phyloP scores from a whole-genome alignment of 2,888 invertebrate genomes.

The Ochropleura plecta region DNA sequence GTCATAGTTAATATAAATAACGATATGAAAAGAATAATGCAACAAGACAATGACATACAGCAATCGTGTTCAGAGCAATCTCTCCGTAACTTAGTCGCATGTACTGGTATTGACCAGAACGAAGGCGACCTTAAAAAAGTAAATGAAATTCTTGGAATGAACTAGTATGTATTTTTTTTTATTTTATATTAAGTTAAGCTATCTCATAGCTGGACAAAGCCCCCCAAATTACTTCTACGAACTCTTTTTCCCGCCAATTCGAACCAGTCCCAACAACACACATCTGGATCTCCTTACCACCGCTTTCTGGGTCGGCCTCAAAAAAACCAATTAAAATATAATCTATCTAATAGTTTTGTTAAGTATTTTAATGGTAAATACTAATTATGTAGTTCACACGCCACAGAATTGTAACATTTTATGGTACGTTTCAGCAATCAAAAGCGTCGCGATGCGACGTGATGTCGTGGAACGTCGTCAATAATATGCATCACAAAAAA shows the following conservation, averaged over 20 bases:
- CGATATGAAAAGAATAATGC: not conserved
- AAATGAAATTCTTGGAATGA: not conserved
- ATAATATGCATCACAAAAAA: not conserved
- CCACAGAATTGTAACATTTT: not conserved
- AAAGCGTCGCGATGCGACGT: not conserved
- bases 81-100: not conserved
- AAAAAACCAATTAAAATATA: not conserved
- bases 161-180: not conserved
- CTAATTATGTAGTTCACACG: not conserved
- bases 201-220: too few species aligned
- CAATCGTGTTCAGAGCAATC: not conserved
- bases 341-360: not conserved
- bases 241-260: too few species aligned
- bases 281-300: too few species aligned
- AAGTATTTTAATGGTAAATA: not conserved
- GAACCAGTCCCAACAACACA: too few species aligned
- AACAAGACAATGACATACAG: not conserved
- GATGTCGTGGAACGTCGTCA: too few species aligned
- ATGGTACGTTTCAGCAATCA: not conserved
- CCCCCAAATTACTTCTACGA: too few species aligned
- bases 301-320: too few species aligned
- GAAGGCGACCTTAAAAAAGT: not conserved
- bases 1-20: not conserved
- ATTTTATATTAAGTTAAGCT: too few species aligned
- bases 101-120: not conserved